Evolutionary conservation across 2,113 vertebrate species (phyloP).

Genomic region (Balaeniceps rex): DNA sequence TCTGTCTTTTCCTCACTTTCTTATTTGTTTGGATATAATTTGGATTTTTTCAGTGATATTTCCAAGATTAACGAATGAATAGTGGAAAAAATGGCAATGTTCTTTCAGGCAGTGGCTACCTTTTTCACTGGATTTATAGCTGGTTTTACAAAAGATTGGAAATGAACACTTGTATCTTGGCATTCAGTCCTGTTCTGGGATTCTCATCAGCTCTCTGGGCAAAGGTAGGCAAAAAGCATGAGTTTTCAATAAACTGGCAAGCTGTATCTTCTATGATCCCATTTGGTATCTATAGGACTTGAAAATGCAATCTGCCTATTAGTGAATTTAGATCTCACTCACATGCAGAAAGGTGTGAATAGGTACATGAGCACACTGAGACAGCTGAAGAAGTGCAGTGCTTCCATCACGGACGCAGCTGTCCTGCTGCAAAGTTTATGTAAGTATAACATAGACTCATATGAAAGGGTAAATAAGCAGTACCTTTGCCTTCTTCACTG

Average conservation of each 20-base stretch:
- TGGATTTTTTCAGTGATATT: slow-evolving; percentile 73
- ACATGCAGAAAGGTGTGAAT: neutral
- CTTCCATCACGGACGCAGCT: neutral
- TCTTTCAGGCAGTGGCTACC: slow-evolving; percentile 77
- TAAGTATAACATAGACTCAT: neutral
- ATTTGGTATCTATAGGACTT: neutral
- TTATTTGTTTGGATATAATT: slow-evolving; percentile 43
- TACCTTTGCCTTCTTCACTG: neutral
- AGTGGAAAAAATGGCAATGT: slow-evolving; percentile 80
- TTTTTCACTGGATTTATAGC: slow-evolving; percentile 79
- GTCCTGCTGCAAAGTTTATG: neutral
- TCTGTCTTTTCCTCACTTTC: neutral
- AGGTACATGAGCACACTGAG: neutral
- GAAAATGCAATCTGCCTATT: neutral
- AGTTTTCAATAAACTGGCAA: neutral
- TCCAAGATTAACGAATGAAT: slow-evolving; percentile 88
- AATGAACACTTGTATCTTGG: slow-evolving; percentile 85
- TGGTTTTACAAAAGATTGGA: slow-evolving; percentile 85
- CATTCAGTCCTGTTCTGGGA: slow-evolving; percentile 79
- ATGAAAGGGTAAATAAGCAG: neutral
- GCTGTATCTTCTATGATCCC: too few relatives aligned
- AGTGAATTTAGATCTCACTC: neutral
- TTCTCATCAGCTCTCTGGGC: slow-evolving; percentile 77
- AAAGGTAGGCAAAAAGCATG: slow-evolving; percentile 64
- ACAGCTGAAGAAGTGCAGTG: neutral